A percentile compares a stretch with the other conserved stretches of the same genome.
Conservation (phyloP, 2,113 vertebrate species). For the Boulengeromyrus knoepffleri region DNA sequence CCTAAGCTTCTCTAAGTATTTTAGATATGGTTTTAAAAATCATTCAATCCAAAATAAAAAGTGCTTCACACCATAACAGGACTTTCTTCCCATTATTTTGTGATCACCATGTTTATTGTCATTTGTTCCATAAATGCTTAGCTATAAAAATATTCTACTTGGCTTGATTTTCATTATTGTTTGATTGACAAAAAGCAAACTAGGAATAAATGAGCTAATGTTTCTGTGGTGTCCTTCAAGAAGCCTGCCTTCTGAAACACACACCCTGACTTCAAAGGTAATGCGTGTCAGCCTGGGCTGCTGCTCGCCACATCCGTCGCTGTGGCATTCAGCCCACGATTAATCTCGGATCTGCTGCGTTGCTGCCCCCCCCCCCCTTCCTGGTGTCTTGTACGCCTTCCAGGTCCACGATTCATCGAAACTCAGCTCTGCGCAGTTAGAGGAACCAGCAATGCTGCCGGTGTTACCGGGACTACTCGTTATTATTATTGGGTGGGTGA, state of each 20-base stretch:
- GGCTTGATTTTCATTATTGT: conserved; percentile 16
- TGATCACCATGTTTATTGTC: conserved; percentile 22
- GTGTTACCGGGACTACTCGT: background rate
- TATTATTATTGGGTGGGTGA: conserved; percentile 23
- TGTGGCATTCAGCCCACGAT: background rate
- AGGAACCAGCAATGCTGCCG: background rate
- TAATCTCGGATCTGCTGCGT: background rate
- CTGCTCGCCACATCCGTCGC: background rate
- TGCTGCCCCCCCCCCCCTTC: background rate
- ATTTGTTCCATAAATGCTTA: conserved; percentile 45
- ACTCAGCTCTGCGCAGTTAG: background rate
- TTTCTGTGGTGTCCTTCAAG: conserved; percentile 39
- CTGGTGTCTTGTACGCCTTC: background rate
- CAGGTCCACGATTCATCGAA: background rate
- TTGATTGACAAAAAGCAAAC: conserved; percentile 59
- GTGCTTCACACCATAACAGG: background rate
- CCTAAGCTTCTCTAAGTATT: conserved; percentile 33
- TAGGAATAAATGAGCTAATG: conserved; percentile 41
- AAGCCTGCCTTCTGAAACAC: conserved; percentile 31
- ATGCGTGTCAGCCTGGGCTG: background rate
- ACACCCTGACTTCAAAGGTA: conserved; percentile 17
- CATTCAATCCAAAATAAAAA: conserved; percentile 19
- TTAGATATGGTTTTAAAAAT: conserved; percentile 24
- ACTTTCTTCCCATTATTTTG: background rate
- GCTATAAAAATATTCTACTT: conserved; percentile 18